A percentile compares a stretch with the other conserved stretches of the same genome.
Evolutionary conservation across 2,113 vertebrate genomes (phyloP).

Genomic region (Pygathrix nemaeus): DNA sequence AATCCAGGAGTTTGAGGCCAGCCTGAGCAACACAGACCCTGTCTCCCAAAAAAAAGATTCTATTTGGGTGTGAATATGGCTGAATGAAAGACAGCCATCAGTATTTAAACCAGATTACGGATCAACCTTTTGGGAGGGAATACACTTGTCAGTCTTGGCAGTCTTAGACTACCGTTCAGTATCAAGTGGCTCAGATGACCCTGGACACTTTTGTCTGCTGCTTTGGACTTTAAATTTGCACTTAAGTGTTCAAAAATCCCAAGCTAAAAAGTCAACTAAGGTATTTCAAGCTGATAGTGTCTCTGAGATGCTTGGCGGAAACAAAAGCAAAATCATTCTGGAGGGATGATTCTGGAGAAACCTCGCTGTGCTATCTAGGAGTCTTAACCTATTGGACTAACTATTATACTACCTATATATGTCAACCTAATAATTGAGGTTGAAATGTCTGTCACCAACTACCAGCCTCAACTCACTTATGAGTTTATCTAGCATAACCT

Average conservation of each 20-base stretch:
- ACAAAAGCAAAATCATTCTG: background rate
- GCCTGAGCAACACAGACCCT: too few species aligned
- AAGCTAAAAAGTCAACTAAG: background rate
- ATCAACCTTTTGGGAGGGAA: background rate
- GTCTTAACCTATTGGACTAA: background rate
- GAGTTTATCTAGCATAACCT: background rate
- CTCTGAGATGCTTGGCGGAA: background rate
- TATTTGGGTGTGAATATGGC: background rate
- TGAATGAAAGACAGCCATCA: conserved; percentile 5
- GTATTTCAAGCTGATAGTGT: background rate
- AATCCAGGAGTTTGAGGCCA: too few species aligned
- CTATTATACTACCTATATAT: background rate
- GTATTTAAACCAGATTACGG: conserved; percentile 3
- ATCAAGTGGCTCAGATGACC: background rate
- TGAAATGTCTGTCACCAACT: conserved; percentile 1
- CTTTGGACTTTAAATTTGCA: background rate
- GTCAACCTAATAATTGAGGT: background rate
- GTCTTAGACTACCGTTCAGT: background rate
- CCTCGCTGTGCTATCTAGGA: background rate
- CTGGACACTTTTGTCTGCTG: background rate
- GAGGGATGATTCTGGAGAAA: background rate
- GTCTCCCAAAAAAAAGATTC: background rate
- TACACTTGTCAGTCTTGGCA: background rate
- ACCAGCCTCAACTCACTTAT: background rate
- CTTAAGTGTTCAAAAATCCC: background rate